Base-by-base conservation (phyloP, 2,888 invertebrate genomes). In the Athalia circularis region DNA sequence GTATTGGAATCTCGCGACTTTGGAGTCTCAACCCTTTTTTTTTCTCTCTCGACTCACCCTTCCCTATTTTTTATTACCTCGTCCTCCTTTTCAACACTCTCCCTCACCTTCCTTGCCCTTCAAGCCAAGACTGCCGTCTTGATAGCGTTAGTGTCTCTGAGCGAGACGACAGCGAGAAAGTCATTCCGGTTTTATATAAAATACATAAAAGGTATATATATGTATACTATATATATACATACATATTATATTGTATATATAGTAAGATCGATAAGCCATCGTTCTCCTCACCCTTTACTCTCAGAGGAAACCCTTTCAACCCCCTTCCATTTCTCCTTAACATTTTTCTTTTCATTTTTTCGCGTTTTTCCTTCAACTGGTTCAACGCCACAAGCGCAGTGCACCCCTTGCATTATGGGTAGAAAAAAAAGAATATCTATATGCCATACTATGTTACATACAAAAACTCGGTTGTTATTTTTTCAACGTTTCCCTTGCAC, bases 71-170 rank as follows among this genome's bases (percentile, higher is more conserved):
- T 57, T 4, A 5, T 72, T 59, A n/a, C 59, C 47, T 72, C 29
- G 45, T 13, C 45, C 13, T 57, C 29, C 45, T 61, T 6, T 61
- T 61, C 61, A 29, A 6, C 29, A 47, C 52, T 54, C 54, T 54
- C n/a, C 45, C 54, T 54, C 45, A 15, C 52, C 52, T 67, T 52
- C 13, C 52, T 67, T 29, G 13, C 9, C 6, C 43, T 29, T 50
- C 52, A n/a, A 68, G 43, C 72, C 57, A 8, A 47, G 59, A 45
- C 57, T 48, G 54, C 59, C 57, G 59, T 47, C 59, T 72, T 72
- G 72, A 72, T 72, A 72, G 59, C 59, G 72, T 72, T 72, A 72
- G 72, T 72, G 72, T 72, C 72, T 59, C 59, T 59, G 29, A 72
- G 72, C 72, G 72, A 9, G 8, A 72, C 59, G 57, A 29, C 29